Evolutionary conservation across 1,140 invertebrate species (phyloP), one percentile per base, ranked within the genome.

Genomic region (Drosophila kurseongensis): DNA sequence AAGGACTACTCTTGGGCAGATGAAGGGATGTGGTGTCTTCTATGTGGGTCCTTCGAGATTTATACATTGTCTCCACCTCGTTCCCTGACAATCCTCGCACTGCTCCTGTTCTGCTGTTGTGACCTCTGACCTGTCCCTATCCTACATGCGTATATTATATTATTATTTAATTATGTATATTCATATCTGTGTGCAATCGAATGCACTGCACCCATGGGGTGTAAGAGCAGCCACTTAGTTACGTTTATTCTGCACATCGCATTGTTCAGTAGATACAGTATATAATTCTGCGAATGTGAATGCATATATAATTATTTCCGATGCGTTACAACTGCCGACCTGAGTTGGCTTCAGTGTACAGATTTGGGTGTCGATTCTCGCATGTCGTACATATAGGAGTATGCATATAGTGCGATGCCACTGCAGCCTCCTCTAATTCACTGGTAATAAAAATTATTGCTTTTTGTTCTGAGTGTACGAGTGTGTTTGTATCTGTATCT

Each of bases 191-290:
- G 83, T 89, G 83, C 82, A 85, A 66, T 75, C 41, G 47, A 54
- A 58, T 82, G 79, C 79, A 88, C 82, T 86, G 68, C 82, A 78
- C 83, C 83, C 83, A 86, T 86, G 79, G 83, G 83, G 83, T 86
- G 84, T 79, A 89, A 75, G 79, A 83, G 82, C 83, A 79, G 75
- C 85, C 61, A 85, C 56, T 82, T 69, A 57, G 66, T 75, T 72
- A 68, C 75, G 75, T 63, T 66, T 63, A 71, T 58, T 71, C 68
- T 18, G 65, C 59, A 62, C 44, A 60, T 69, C 67, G 68, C 29
- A 41, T 52, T 32, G 40, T 62, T 75, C 57, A 42, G 59, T 47
- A 52, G 63, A 71, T 72, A 14, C 58, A 57, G 60, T 23, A 75
- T 59, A 55, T 74, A 54, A 32, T 38, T 65, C 60, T 55, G 35